phyloP scores from a whole-genome alignment of 2,888 invertebrate genomes.

The Idaea straminata region DNA sequence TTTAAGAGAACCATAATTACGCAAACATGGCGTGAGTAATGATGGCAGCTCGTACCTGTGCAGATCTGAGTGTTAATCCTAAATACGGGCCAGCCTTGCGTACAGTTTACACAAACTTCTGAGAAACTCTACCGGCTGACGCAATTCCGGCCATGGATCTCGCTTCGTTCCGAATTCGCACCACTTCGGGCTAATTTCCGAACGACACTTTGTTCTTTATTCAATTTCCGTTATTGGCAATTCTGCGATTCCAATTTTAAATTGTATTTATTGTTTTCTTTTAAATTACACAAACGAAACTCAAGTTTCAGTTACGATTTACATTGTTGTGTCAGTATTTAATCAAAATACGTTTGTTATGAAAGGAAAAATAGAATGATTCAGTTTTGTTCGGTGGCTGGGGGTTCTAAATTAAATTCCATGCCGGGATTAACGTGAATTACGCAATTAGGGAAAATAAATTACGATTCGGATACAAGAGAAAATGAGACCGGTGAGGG shows the following conservation, averaged over 20 bases:
- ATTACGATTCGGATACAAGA: conserved; percentile 50
- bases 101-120: conserved; percentile 67
- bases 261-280: conserved; percentile 43
- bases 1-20: conserved; percentile 36
- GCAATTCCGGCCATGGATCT: conserved; percentile 76
- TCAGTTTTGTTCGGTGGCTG: conserved; percentile 27
- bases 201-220: conserved; percentile 78
- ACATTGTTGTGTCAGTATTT: conserved; percentile 38
- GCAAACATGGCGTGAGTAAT: conserved; percentile 31
- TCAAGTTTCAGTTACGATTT: conserved; percentile 30
- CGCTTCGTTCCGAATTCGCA: conserved; percentile 64
- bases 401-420: conserved; percentile 53
- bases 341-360: conserved; percentile 42
- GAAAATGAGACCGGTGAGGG: conserved; percentile 33
- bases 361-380: conserved; percentile 36
- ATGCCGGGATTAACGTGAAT: conserved; percentile 57
- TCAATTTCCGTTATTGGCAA: conserved; percentile 75
- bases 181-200: conserved; percentile 77
- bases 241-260: conserved; percentile 53
- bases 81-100: conserved; percentile 58
- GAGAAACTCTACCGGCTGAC: conserved; percentile 67
- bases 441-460: conserved; percentile 66
- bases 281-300: conserved; percentile 38
- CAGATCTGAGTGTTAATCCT: conserved; percentile 43
- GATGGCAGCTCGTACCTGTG: conserved; percentile 35